Conservation (phyloP, 2,888 invertebrate genomes). For the Standfussiana lucernea region DNA sequence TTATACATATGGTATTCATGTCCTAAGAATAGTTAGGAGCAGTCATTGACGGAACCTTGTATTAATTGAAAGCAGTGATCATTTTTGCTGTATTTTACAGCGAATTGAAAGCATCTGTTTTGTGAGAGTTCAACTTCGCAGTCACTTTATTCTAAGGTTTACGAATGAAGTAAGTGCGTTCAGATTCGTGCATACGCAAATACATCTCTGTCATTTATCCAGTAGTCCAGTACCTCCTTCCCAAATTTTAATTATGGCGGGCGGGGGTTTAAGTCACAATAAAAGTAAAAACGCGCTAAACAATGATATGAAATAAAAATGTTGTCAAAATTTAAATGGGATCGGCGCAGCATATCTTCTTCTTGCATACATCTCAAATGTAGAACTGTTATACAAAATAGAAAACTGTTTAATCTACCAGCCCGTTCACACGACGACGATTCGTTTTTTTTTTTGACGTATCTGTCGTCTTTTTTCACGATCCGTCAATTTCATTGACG, state of each 20-base stretch:
- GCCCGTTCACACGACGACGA: too few species aligned
- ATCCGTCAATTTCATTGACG: too few species aligned
- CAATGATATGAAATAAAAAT: neutral
- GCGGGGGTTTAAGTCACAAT: neutral
- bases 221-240: neutral
- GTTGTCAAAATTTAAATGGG: too few species aligned
- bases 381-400: too few species aligned
- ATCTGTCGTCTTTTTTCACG: too few species aligned
- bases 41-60: slow-evolving; percentile 12
- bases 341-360: too few species aligned
- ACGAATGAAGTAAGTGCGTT: neutral
- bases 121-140: too few species aligned
- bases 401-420: neutral
- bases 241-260: neutral
- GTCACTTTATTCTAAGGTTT: too few species aligned
- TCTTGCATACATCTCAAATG: too few species aligned
- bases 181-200: neutral
- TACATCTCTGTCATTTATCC: neutral
- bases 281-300: too few species aligned
- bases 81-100: slow-evolving; percentile 2
- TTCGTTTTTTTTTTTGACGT: too few species aligned
- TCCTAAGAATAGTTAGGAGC: slow-evolving; percentile 16
- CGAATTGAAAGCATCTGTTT: slow-evolving; percentile 18
- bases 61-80: neutral
- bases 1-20: neutral